phyloP scores from a whole-genome alignment of 2,888 invertebrate genomes.

The Petrolisthes manimaculis region DNA sequence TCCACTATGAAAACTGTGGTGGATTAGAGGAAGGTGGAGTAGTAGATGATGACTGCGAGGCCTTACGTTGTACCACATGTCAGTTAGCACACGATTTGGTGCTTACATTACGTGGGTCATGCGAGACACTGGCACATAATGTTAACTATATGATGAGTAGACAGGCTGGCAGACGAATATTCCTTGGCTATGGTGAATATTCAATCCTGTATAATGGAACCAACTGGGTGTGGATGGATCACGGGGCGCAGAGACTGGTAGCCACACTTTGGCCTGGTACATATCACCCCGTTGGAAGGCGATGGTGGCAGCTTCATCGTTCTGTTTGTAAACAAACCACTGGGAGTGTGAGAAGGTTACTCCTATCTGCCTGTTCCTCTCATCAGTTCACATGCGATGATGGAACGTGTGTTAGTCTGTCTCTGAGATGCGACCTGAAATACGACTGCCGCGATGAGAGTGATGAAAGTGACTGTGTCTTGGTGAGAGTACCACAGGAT shows the following conservation, averaged over 20 bases:
- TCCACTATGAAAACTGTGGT: slow-evolving; percentile 56
- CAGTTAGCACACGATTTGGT: slow-evolving; percentile 9
- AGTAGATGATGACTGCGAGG: slow-evolving; percentile 43
- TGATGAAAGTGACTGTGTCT: slow-evolving; percentile 52
- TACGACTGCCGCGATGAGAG: slow-evolving; percentile 57
- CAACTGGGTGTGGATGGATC: slow-evolving; percentile 29
- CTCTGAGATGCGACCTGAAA: slow-evolving; percentile 48
- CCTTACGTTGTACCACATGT: slow-evolving; percentile 16
- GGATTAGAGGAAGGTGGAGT: slow-evolving; percentile 42
- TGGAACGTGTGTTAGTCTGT: slow-evolving; percentile 47
- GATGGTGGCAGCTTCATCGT: slow-evolving; percentile 32
- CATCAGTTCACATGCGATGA: slow-evolving; percentile 49
- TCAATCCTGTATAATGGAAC: slow-evolving; percentile 23
- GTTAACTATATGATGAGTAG: slow-evolving; percentile 28
- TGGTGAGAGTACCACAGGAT: slow-evolving; percentile 25
- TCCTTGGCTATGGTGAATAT: slow-evolving; percentile 38
- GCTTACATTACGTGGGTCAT: slow-evolving; percentile 29
- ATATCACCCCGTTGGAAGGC: slow-evolving; percentile 31
- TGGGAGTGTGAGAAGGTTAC: slow-evolving; percentile 5
- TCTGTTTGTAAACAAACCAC: slow-evolving; percentile 43
- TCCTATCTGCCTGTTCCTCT: slow-evolving; percentile 39
- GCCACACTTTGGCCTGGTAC: neutral
- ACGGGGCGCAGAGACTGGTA: neutral
- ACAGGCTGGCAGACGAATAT: neutral
- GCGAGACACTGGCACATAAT: slow-evolving; percentile 15